These are phyloP conservation scores for Zaprionus obscuricornis DNA, from an alignment of 2,888 invertebrate genomes.

Conservation along the genomic window DNA sequence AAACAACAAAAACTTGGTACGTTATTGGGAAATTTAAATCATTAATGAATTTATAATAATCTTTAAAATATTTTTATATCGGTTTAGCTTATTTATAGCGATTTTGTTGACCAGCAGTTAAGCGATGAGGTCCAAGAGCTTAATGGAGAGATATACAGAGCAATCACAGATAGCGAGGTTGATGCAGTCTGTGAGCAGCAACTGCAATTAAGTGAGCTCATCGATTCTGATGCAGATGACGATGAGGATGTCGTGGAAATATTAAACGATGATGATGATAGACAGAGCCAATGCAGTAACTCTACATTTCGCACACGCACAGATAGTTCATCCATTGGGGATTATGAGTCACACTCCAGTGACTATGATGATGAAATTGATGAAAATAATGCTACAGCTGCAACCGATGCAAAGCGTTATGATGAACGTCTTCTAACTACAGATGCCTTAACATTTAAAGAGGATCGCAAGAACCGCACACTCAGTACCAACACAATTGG, in stretches of 20 bases:
- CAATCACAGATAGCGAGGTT: constrained; percentile 52
- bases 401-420: background rate
- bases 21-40: constrained; percentile 16
- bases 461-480: constrained; percentile 65
- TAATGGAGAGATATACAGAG: constrained; percentile 64
- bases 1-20: constrained; percentile 75
- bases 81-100: constrained; percentile 74
- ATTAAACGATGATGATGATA: constrained; percentile 51
- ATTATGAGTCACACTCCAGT: constrained; percentile 83
- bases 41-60: too few species aligned
- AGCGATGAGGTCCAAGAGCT: constrained; percentile 61
- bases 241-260: constrained; percentile 18
- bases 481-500: constrained; percentile 71
- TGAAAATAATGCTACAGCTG: constrained; percentile 3
- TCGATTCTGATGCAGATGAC: constrained; percentile 31
- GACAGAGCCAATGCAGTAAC: constrained; percentile 73
- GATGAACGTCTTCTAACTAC: constrained; percentile 11
- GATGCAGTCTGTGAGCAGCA: constrained; percentile 54
- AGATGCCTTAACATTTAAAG: constrained; percentile 5
- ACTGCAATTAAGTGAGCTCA: constrained; percentile 40
- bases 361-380: constrained; percentile 80
- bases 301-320: constrained; percentile 81
- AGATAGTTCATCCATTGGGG: constrained; percentile 82
- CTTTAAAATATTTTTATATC: background rate
- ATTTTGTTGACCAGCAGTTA: constrained; percentile 68